Evolutionary conservation across 2,888 invertebrate genomes (phyloP).

Genomic region (Spialia ferax): DNA sequence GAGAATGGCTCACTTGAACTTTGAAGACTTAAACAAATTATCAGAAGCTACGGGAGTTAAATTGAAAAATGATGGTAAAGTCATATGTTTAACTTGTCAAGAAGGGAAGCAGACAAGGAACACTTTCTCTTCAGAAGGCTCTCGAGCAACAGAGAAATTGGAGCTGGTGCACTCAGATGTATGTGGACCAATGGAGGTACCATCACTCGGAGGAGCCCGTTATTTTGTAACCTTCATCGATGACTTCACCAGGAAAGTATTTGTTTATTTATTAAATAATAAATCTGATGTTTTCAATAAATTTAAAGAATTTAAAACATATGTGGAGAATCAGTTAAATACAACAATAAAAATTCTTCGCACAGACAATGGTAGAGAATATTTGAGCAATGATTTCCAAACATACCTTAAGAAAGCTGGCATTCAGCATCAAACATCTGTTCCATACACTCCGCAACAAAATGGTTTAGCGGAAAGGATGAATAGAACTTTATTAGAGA

Average conservation of each 20-base stretch:
- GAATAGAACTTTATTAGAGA: neutral
- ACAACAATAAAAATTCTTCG: neutral
- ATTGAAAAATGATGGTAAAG: neutral
- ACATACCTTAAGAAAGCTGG: neutral
- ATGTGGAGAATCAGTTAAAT: neutral
- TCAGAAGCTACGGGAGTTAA: neutral
- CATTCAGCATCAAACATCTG: neutral
- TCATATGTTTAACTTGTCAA: neutral
- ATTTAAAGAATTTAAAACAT: neutral
- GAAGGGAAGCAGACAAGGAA: neutral
- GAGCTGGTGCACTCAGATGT: conserved; percentile 3
- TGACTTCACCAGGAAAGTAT: conserved; percentile 5
- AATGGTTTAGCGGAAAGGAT: neutral
- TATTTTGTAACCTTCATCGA: neutral
- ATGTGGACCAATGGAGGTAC: conserved; percentile 2
- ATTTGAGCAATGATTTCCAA: neutral
- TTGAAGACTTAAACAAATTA: neutral
- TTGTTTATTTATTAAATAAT: neutral
- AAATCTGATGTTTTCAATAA: neutral
- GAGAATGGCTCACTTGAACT: neutral
- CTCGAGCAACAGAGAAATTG: neutral
- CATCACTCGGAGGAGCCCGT: neutral
- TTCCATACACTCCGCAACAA: neutral
- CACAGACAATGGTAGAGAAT: neutral
- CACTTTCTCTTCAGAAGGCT: neutral